A percentile compares a stretch with the other conserved stretches of the same genome.
Evolutionary conservation across 2,888 invertebrate species (phyloP).

Genomic region (Scelioninae gen. 2): DNA sequence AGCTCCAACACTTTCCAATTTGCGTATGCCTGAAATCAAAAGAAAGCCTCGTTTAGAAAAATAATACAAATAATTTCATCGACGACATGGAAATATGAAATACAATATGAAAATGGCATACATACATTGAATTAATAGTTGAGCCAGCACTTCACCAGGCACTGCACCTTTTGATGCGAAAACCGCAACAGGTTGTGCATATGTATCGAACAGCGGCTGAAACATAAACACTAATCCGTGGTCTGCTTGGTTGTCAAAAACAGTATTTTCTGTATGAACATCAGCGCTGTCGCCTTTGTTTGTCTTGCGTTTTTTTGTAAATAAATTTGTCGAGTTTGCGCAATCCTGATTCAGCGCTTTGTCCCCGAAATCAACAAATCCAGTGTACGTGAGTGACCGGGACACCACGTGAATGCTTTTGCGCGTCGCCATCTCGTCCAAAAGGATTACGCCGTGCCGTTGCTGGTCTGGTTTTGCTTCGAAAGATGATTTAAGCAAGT

Average conservation of each 20-base stretch:
- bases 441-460: constrained; percentile 48
- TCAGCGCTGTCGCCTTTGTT: too few species aligned
- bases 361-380: constrained; percentile 56
- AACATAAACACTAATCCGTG: constrained; percentile 13
- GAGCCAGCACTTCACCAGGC: constrained; percentile 4
- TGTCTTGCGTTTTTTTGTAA: too few species aligned
- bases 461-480: constrained; percentile 39
- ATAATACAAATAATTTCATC: too few species aligned
- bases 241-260: not conserved
- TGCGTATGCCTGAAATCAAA: not conserved
- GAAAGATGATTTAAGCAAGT: constrained; percentile 37
- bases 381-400: constrained; percentile 47
- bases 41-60: not conserved
- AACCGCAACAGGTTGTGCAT: constrained; percentile 11
- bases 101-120: too few species aligned
- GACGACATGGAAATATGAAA: too few species aligned
- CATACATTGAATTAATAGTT: constrained; percentile 11
- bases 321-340: too few species aligned
- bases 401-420: constrained; percentile 42
- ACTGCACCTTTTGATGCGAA: constrained; percentile 9
- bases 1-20: constrained; percentile 6
- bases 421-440: constrained; percentile 56
- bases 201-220: constrained; percentile 11
- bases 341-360: constrained; percentile 3
- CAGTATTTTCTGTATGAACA: not conserved